phyloP scores from a whole-genome alignment of 2,888 invertebrate species.

The Drosophila sordidula region DNA sequence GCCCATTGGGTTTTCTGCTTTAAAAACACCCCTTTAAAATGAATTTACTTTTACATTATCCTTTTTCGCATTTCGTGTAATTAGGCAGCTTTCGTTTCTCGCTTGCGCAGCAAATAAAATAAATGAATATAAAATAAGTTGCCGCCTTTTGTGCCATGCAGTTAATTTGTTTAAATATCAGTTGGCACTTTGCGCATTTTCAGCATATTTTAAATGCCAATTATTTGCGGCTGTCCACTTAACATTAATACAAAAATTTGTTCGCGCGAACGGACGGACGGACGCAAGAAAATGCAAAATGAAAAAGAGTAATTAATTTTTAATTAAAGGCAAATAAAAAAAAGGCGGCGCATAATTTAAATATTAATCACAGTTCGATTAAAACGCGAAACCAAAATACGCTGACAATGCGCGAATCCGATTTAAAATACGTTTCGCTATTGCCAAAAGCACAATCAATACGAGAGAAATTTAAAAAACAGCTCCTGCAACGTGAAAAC shows the following conservation, averaged over 20 bases:
- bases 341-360: slow-evolving; percentile 40
- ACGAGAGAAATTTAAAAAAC: neutral
- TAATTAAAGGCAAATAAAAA: slow-evolving; percentile 74
- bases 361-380: slow-evolving; percentile 67
- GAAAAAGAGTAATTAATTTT: slow-evolving; percentile 70
- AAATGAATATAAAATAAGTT: slow-evolving; percentile 24
- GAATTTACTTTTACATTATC: neutral
- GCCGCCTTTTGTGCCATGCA: slow-evolving; percentile 46
- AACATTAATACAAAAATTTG: slow-evolving; percentile 53
- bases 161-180: slow-evolving; percentile 72
- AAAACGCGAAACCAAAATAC: slow-evolving; percentile 33
- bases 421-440: slow-evolving; percentile 28
- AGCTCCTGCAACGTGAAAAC: slow-evolving; percentile 8
- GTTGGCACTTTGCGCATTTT: slow-evolving; percentile 67
- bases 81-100: slow-evolving; percentile 29
- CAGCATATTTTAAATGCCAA: slow-evolving; percentile 75
- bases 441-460: slow-evolving; percentile 12
- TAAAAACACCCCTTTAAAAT: neutral
- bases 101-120: slow-evolving; percentile 21
- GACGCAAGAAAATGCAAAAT: slow-evolving; percentile 27
- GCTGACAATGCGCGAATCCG: slow-evolving; percentile 47
- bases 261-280: slow-evolving; percentile 14
- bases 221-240: slow-evolving; percentile 69
- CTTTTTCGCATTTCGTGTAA: slow-evolving; percentile 30
- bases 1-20: neutral